Base-by-base conservation (phyloP, 1,140 invertebrate species). In the Antheraea mylitta region DNA sequence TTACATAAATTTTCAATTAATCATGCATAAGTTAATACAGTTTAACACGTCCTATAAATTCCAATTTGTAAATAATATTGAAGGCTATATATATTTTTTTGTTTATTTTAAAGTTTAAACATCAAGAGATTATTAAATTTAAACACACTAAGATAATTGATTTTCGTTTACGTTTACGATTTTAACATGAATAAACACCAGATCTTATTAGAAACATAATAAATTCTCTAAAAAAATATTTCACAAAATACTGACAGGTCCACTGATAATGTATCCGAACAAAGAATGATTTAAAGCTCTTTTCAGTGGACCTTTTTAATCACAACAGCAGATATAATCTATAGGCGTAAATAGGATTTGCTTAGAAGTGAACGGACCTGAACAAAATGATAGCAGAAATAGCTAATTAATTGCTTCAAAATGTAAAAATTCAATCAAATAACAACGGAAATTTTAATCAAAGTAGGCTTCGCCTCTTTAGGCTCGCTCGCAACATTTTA, bases 171-270 rank as follows among this genome's bases (percentile, higher is more conserved):
- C 71, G 66, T 75, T 67, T 71, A 73, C 60, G 45, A 53, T 53
- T 53, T 53, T 53, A 53, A 53, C 45, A 53, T 53, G 45, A 13
- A 53, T 13, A 53, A 53, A 53, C 45, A 53, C 72, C 22, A 53
- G 45, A 73, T 70, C 63, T 76, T 77, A 71, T 74, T 75, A 69
- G 22, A 79, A 80, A 83, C 78, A 76, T 70, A 80, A 76, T 79
- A 80, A 75, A 85, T 71, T 77, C 68, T 73, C 71, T 74, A 30
- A 80, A 42, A 42, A 81, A 76, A 71, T 68, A 75, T 71, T 69
- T 74, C 68, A 74, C 67, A 73, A 75, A 62, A 72, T 62, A 76
- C 68, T 58, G 68, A 53, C 16, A 69, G 74, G 71, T 75, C 75
- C 73, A 73, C 67, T 62, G 61, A 16, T 53, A 16, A 16, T 53